Conservation (phyloP, 1,140 invertebrate genomes). For the Diploscapter pachys region DNA sequence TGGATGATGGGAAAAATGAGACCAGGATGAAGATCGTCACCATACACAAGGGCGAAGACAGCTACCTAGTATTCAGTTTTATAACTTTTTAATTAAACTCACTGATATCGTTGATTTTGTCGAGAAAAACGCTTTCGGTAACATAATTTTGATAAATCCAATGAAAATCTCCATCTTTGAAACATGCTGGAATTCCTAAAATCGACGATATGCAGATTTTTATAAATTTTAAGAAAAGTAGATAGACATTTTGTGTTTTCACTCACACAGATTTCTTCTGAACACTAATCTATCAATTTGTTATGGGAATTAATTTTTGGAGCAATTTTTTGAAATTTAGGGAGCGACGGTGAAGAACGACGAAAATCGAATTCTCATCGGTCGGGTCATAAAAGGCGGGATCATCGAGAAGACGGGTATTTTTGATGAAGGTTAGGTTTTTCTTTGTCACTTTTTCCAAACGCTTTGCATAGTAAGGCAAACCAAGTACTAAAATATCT, state of each 20-base stretch:
- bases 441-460: neutral
- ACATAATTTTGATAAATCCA: neutral
- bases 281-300: neutral
- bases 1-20: no score
- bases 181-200: neutral
- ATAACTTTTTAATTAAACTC: no score
- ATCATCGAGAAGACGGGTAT: constrained; percentile 85
- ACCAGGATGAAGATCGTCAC: neutral
- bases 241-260: constrained; percentile 1
- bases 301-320: neutral
- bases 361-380: constrained; percentile 81
- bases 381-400: constrained; percentile 87
- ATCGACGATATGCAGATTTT: constrained; percentile 4
- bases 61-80: no score
- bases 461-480: neutral
- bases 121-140: neutral
- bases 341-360: constrained; percentile 85
- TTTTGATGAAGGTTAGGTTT: constrained; percentile 64
- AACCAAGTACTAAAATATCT: neutral
- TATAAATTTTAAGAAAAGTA: constrained; percentile 7
- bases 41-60: neutral
- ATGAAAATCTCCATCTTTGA: neutral
- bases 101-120: no score
- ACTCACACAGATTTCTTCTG: neutral
- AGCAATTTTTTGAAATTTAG: neutral